Conservation (phyloP, 2,797 vertebrate genomes). For the Anomalospiza imberbis region DNA sequence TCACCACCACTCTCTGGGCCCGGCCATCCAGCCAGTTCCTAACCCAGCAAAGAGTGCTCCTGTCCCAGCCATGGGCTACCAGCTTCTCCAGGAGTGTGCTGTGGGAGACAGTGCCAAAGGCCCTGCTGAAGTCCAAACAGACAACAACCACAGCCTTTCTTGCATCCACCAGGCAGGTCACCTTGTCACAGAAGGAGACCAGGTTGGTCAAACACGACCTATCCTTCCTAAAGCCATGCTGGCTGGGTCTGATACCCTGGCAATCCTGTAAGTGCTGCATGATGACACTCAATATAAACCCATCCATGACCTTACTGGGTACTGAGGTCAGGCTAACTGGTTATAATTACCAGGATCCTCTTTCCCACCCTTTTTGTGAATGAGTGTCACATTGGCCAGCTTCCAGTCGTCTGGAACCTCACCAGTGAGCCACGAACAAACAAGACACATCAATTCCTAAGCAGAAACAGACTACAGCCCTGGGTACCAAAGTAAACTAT, state of each 20-base stretch:
- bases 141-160: neutral
- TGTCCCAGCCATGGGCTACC: neutral
- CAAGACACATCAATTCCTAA: neutral
- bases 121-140: neutral
- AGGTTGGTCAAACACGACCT: neutral
- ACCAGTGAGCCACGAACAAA: neutral
- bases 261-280: neutral
- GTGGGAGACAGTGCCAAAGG: neutral
- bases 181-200: neutral
- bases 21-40: neutral
- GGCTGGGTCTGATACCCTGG: neutral
- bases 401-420: neutral
- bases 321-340: neutral
- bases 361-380: neutral
- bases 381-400: neutral
- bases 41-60: neutral
- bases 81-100: neutral
- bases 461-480: neutral
- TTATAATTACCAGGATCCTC: neutral
- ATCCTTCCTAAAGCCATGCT: rapidly evolving
- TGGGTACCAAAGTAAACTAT: neutral
- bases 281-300: neutral
- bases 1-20: neutral
- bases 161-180: rapidly evolving
- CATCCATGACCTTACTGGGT: rapidly evolving